Conservation (phyloP, 2,113 vertebrate genomes). For the Chlamydotis undulata region DNA sequence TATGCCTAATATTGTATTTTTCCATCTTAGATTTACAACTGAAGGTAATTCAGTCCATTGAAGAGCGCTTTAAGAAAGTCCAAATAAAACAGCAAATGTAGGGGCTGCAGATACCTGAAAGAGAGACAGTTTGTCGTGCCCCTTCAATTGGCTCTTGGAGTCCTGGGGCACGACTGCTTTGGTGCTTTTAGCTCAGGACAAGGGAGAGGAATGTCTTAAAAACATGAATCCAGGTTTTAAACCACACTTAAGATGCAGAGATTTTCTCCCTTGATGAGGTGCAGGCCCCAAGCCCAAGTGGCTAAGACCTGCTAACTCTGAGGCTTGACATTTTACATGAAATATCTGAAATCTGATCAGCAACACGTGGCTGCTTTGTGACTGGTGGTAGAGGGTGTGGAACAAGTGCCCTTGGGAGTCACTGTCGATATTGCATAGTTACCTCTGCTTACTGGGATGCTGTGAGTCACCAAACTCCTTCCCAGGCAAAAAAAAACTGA, state of each 20-base stretch:
- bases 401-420: not conserved
- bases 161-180: not conserved
- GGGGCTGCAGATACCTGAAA: not conserved
- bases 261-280: not conserved
- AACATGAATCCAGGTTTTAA: not conserved
- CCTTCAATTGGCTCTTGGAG: not conserved
- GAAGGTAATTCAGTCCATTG: not conserved
- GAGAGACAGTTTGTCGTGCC: not conserved
- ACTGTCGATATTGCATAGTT: not conserved
- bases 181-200: not conserved
- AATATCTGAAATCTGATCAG: not conserved
- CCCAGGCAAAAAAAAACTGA: not conserved
- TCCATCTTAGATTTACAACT: not conserved
- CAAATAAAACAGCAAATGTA: not conserved
- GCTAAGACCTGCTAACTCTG: no score
- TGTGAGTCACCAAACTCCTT: constrained; percentile 28
- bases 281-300: not conserved
- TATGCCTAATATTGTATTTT: not conserved
- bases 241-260: not conserved
- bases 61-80: constrained; percentile 7
- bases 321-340: not conserved
- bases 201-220: not conserved
- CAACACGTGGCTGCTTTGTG: not conserved
- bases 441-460: not conserved
- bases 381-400: not conserved